Evolutionary conservation across 64 coral and sea anemone species (phyloP).

Genomic region (Actinia equina): DNA sequence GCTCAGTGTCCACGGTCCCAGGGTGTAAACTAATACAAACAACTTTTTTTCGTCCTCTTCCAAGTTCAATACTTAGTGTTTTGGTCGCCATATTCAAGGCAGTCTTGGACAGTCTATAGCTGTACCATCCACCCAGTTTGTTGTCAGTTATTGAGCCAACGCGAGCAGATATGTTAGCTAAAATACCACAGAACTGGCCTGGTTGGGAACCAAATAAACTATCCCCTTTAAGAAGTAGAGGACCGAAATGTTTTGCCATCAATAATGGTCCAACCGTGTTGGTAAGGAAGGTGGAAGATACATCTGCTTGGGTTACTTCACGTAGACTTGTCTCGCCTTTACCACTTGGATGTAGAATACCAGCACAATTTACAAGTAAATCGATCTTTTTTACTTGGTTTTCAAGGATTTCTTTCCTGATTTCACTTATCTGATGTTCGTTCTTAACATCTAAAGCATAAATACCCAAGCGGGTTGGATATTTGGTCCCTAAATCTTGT

Average conservation of each 20-base stretch:
- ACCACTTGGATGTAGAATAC: slow-evolving; percentile 48
- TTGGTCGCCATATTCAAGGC: slow-evolving; percentile 64
- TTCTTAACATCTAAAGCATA: slow-evolving; percentile 34
- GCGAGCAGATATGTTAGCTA: slow-evolving; percentile 61
- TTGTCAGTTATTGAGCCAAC: slow-evolving; percentile 59
- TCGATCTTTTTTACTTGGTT: slow-evolving; percentile 30
- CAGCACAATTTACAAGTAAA: slow-evolving; percentile 58
- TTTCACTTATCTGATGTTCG: slow-evolving; percentile 37
- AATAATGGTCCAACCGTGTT: slow-evolving; percentile 51
- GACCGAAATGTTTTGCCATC: slow-evolving; percentile 49
- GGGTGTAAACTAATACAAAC: slow-evolving; percentile 60
- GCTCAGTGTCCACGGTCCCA: slow-evolving; percentile 50
- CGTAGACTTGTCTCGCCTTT: slow-evolving; percentile 55
- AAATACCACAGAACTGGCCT: not conserved
- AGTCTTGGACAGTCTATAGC: slow-evolving; percentile 54
- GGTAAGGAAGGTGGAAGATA: slow-evolving; percentile 23
- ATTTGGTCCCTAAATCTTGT: slow-evolving; percentile 12
- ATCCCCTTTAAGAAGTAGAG: slow-evolving; percentile 36
- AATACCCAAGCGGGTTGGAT: slow-evolving; percentile 20
- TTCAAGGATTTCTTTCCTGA: not conserved
- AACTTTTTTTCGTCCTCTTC: slow-evolving; percentile 17
- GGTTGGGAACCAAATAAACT: not conserved
- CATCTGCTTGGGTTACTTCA: slow-evolving; percentile 16
- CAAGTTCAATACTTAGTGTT: slow-evolving; percentile 53
- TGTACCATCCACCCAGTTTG: slow-evolving; percentile 65